Conservation (phyloP, 1,140 invertebrate genomes). For the Nylanderia fulva region DNA sequence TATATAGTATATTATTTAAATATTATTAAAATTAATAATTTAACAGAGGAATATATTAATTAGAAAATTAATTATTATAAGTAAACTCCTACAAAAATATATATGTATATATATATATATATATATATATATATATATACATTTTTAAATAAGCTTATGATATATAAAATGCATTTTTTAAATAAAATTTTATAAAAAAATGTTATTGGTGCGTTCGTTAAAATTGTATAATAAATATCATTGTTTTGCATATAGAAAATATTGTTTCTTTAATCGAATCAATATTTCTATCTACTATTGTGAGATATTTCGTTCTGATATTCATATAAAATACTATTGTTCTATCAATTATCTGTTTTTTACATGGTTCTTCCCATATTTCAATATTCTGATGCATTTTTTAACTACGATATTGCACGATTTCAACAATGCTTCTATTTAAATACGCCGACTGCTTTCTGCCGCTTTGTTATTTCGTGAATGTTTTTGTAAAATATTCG, state of each 20-base stretch:
- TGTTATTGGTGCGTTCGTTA: not conserved
- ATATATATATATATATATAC: no score
- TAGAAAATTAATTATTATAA: not conserved
- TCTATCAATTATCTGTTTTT: constrained; percentile 30
- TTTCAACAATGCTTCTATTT: constrained; percentile 2
- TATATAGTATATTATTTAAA: constrained; percentile 1
- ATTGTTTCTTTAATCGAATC: no score
- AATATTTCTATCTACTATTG: constrained; percentile 20
- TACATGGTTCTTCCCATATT: not conserved
- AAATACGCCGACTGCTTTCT: not conserved
- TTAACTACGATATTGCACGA: not conserved
- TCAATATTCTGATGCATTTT: not conserved
- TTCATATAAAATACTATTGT: constrained; percentile 5
- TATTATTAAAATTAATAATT: not conserved
- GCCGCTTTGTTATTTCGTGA: constrained; percentile 29
- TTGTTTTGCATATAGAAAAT: not conserved
- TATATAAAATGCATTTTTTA: not conserved
- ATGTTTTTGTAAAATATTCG: constrained; percentile 26
- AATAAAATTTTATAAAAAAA: not conserved
- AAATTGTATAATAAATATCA: constrained; percentile 6
- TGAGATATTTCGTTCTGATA: not conserved
- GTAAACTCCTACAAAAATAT: not conserved
- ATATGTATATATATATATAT: no score
- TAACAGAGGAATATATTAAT: not conserved
- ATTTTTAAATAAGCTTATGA: not conserved